A percentile compares a stretch with the other conserved stretches of the same genome.
phyloP scores from a whole-genome alignment of 2,888 invertebrate species.

The Morpho achilles region DNA sequence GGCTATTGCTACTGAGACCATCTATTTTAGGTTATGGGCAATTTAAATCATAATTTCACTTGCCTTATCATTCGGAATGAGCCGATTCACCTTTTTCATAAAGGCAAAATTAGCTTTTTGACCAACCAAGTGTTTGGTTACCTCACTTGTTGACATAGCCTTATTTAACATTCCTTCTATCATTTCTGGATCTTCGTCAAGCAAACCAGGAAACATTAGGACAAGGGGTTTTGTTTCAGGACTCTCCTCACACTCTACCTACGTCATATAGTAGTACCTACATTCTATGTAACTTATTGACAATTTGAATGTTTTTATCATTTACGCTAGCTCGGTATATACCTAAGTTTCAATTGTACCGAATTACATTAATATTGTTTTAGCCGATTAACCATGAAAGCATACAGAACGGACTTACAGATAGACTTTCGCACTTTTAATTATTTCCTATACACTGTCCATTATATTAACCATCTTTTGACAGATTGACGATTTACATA shows the following conservation, averaged over 20 bases:
- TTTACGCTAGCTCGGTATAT: too few species aligned
- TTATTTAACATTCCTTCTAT: constrained; percentile 56
- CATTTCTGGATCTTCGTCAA: constrained; percentile 57
- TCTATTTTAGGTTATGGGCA: not conserved
- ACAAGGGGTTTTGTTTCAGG: constrained; percentile 58
- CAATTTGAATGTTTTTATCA: too few species aligned
- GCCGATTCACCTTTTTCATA: constrained; percentile 61
- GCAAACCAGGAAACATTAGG: constrained; percentile 60
- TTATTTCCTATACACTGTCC: too few species aligned
- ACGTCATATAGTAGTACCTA: not conserved
- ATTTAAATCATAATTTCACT: not conserved
- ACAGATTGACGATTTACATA: too few species aligned
- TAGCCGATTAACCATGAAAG: too few species aligned
- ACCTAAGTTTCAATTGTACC: too few species aligned
- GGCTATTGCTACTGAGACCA: not conserved
- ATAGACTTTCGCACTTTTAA: too few species aligned
- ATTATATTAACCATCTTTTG: too few species aligned
- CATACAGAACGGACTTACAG: too few species aligned
- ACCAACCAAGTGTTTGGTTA: constrained; percentile 61
- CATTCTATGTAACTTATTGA: too few species aligned
- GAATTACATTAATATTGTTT: too few species aligned
- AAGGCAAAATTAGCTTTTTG: constrained; percentile 65
- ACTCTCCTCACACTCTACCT: constrained; percentile 61
- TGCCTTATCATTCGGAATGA: constrained; percentile 63
- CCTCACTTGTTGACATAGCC: constrained; percentile 67